Evolutionary conservation across 2,797 vertebrate genomes (phyloP), one percentile per base, ranked within the genome.

Genomic region (Tokudaia muenninki): DNA sequence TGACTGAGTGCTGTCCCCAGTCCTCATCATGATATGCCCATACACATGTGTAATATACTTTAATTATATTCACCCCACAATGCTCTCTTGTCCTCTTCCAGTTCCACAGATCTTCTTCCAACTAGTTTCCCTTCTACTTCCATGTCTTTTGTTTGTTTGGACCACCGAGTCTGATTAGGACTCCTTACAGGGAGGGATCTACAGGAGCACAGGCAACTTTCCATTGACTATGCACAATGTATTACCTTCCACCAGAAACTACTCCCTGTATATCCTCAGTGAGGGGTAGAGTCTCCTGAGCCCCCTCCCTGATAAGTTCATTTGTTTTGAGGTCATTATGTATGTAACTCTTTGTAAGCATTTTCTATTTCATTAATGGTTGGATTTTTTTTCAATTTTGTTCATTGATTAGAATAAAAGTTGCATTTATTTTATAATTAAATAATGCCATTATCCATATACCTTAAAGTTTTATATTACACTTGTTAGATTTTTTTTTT

Each of bases 371-470:
- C 22, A 87, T 87, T 90, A 92, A 74, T 65, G 22, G 55, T 79
- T 95, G 57, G 8, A 63, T 93, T 95, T 80, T 78, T 80, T 87
- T 79, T 22, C 79, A 91, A 11, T 96, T 84, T 90, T 79, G 61
- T 74, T 92, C n/a, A 75, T 65, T 94, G 61, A 84, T 94, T 72
- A 78, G 59, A 89, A 95, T 61, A 74, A 67, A 80, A 44, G 59
- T 61, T 50, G 67, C 4, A 29, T 37, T 21, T 52, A 47, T 79
- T 50, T 90, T 65, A 79, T 65, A 65, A 52, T 79, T 65, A 90
- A 75, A 37, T 52, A 52, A 74, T 57, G 12, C 5, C 14, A 29
- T 65, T 52, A 47, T 22, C 55, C 31, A 65, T 50, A 50, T 90
- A 37, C 11, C 78, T 90, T 79, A 63, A 90, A 34, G 10, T 65